Conservation (phyloP, 2,888 invertebrate genomes). For the Leptarthrus brevirostris region DNA sequence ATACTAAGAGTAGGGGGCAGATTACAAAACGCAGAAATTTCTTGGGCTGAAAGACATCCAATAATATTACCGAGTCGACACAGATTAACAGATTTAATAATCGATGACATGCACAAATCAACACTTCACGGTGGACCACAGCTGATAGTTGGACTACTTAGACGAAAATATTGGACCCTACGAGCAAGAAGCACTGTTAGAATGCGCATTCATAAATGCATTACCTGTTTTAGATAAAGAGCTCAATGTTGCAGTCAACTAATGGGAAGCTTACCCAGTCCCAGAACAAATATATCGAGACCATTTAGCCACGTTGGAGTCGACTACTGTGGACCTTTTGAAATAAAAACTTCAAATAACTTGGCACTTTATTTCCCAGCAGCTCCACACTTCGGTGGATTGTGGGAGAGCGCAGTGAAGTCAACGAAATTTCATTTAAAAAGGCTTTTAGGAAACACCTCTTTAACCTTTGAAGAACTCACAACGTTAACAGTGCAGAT, state of each 20-base stretch:
- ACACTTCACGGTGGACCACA: slow-evolving; percentile 5
- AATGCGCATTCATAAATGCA: slow-evolving; percentile 52
- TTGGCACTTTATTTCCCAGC: too few relatives aligned
- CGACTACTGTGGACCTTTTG: slow-evolving; percentile 49
- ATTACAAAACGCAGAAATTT: slow-evolving; percentile 52
- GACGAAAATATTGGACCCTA: slow-evolving; percentile 56
- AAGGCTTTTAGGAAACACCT: neutral
- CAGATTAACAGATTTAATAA: slow-evolving; percentile 48
- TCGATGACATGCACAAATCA: slow-evolving; percentile 34
- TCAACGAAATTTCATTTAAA: slow-evolving; percentile 23
- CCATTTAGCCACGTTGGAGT: too few relatives aligned
- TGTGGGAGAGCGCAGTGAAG: slow-evolving; percentile 40
- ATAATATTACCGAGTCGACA: slow-evolving; percentile 55
- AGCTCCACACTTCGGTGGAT: too few relatives aligned
- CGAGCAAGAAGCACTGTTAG: slow-evolving; percentile 51
- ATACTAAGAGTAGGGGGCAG: slow-evolving; percentile 59
- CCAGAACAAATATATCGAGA: too few relatives aligned
- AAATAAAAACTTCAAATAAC: slow-evolving; percentile 54
- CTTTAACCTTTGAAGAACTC: slow-evolving; percentile 55
- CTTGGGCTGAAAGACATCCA: slow-evolving; percentile 55
- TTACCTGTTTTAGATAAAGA: slow-evolving; percentile 52
- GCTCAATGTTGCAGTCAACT: slow-evolving; percentile 52
- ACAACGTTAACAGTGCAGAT: slow-evolving; percentile 56
- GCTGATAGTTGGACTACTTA: slow-evolving; percentile 41
- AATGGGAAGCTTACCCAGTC: slow-evolving; percentile 59